phyloP scores from a whole-genome alignment of 2,888 invertebrate species.

The Lissocephala sabroskyi region DNA sequence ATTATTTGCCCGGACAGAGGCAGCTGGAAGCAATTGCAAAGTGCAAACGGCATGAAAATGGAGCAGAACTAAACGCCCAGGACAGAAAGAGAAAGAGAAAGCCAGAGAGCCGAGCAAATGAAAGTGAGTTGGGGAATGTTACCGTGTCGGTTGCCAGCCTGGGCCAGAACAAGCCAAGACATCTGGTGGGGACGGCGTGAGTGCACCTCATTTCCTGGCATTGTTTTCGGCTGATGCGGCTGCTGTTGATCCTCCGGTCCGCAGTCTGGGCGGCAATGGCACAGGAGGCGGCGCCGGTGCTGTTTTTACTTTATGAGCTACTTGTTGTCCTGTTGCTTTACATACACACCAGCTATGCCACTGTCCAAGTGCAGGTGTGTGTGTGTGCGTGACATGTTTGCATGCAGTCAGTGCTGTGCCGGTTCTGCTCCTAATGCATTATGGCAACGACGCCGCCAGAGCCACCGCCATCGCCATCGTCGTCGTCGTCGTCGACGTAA shows the following conservation, averaged over 20 bases:
- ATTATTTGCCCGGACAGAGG: not conserved
- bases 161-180: slow-evolving; percentile 31
- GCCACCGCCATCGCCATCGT: slow-evolving; percentile 1
- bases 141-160: not conserved
- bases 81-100: too few species aligned
- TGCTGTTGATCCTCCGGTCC: slow-evolving; percentile 6
- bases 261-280: too few species aligned
- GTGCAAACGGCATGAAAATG: slow-evolving; percentile 61
- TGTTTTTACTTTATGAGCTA: slow-evolving; percentile 53
- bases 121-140: not conserved
- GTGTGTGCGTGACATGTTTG: slow-evolving; percentile 38
- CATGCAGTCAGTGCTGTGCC: slow-evolving; percentile 36
- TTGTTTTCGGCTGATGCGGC: slow-evolving; percentile 38
- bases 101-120: slow-evolving; percentile 25
- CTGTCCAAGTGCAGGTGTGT: slow-evolving; percentile 11
- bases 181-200: slow-evolving; percentile 17
- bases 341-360: not conserved
- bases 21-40: slow-evolving; percentile 25
- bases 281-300: slow-evolving; percentile 17
- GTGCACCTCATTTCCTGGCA: slow-evolving; percentile 57
- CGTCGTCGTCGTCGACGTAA: slow-evolving; percentile 17
- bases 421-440: slow-evolving; percentile 54
- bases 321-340: slow-evolving; percentile 47
- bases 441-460: slow-evolving; percentile 33
- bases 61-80: too few species aligned